Percentiles rank a stretch among this genome's conserved stretches.
These are phyloP conservation scores for Rhagologus leucostigma DNA, from an alignment of 2,113 vertebrate species.

Conservation along the genomic window DNA sequence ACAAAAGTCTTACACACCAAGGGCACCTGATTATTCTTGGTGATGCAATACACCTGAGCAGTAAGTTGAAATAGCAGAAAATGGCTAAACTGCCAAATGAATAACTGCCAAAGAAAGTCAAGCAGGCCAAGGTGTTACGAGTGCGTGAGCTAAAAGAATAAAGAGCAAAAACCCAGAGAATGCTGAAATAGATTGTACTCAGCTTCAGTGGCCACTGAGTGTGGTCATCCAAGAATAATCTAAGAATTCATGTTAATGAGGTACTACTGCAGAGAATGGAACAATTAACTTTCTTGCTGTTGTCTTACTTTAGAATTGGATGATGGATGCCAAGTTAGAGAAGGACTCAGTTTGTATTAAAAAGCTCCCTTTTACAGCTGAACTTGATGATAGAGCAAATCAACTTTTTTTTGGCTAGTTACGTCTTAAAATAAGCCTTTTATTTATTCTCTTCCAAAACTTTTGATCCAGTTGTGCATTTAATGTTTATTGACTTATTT, in stretches of 20 bases:
- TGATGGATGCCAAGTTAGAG: not conserved
- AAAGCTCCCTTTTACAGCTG: not conserved
- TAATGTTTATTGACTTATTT: not conserved
- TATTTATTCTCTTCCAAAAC: not conserved
- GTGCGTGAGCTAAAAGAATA: not conserved
- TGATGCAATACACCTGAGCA: not conserved
- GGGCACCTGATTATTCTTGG: not conserved
- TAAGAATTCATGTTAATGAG: not conserved
- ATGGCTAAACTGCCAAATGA: not conserved
- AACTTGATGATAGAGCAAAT: not conserved
- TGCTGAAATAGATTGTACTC: not conserved
- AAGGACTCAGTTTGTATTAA: not conserved
- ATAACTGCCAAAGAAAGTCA: not conserved
- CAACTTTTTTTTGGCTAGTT: not conserved
- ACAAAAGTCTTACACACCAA: rapidly evolving
- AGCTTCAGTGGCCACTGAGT: not conserved
- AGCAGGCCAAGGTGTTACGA: not conserved
- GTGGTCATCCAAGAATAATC: not conserved
- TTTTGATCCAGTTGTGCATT: not conserved
- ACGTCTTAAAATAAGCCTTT: not conserved
- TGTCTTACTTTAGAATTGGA: not conserved
- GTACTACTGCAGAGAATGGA: not conserved
- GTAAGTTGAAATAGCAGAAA: not conserved
- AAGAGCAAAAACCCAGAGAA: not conserved
- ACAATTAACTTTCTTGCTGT: not conserved